These are phyloP conservation scores for Trochalopteron elliotii DNA, from an alignment of 2,113 vertebrate genomes.

Conservation along the genomic window DNA sequence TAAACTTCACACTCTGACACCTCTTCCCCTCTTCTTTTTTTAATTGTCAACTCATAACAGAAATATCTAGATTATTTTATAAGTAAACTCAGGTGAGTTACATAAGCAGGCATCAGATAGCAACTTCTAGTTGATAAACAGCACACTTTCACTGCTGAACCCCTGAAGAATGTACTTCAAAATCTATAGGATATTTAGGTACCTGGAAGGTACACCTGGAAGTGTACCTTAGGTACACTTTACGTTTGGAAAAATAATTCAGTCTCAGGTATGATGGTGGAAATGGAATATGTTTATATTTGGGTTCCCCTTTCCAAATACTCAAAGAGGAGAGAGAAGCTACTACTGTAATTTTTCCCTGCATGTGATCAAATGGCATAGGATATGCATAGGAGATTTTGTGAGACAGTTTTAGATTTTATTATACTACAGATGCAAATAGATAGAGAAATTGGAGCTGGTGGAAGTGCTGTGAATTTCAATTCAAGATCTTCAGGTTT, in stretches of 20 bases:
- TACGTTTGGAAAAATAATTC: background rate
- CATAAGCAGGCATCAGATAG: background rate
- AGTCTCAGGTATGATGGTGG: background rate
- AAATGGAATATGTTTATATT: background rate
- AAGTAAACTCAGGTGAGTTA: background rate
- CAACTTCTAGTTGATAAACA: background rate
- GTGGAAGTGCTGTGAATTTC: background rate
- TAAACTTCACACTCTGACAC: background rate
- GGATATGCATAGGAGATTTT: background rate
- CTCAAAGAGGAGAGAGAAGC: background rate
- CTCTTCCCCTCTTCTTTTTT: background rate
- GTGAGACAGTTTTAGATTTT: background rate
- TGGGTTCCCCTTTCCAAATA: background rate
- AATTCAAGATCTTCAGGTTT: background rate
- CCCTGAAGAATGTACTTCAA: background rate
- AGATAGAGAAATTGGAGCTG: background rate
- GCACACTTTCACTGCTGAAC: background rate
- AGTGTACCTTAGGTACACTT: background rate
- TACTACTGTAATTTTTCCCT: background rate
- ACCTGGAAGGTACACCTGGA: background rate
- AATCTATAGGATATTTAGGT: background rate
- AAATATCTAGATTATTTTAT: background rate
- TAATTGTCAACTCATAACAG: background rate
- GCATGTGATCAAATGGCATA: background rate
- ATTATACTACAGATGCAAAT: background rate